A percentile compares a stretch with the other conserved stretches of the same genome.
Conservation (phyloP, 2,888 invertebrate species). For the Trissolcus brochymenae region DNA sequence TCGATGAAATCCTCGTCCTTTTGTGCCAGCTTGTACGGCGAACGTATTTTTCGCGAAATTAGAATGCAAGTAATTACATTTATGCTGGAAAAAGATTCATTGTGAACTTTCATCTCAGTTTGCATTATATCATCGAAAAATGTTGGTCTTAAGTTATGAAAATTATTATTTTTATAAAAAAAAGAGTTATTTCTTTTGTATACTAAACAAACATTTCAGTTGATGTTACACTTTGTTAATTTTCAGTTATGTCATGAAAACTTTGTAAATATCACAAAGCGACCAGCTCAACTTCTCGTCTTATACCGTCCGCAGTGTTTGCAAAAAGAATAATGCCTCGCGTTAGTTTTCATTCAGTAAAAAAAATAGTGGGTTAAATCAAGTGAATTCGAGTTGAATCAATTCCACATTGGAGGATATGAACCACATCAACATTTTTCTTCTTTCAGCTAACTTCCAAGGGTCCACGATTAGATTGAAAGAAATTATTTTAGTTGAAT, state of each 20-base stretch:
- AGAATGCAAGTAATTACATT: slow-evolving; percentile 10
- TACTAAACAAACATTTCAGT: too few relatives aligned
- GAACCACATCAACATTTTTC: too few relatives aligned
- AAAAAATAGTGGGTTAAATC: not conserved
- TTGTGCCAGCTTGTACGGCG: slow-evolving; percentile 6
- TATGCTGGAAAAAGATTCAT: not conserved
- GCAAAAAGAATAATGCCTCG: slow-evolving; percentile 46
- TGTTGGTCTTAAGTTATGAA: not conserved
- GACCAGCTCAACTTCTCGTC: not conserved
- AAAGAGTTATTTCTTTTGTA: too few relatives aligned
- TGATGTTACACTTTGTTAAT: too few relatives aligned
- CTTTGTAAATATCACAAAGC: not conserved
- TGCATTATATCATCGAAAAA: not conserved
- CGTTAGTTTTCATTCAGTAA: slow-evolving; percentile 36
- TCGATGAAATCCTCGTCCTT: slow-evolving; percentile 16
- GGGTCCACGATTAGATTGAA: too few relatives aligned
- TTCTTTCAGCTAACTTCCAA: too few relatives aligned
- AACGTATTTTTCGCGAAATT: slow-evolving; percentile 7
- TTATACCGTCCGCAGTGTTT: slow-evolving; percentile 2
- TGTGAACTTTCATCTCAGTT: too few relatives aligned
- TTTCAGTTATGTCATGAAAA: too few relatives aligned
- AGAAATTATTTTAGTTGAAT: too few relatives aligned
- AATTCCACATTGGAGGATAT: too few relatives aligned
- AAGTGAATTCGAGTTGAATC: too few relatives aligned
- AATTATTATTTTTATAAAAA: too few relatives aligned